A percentile compares a stretch with the other conserved stretches of the same genome.
These are phyloP conservation scores for Drosophila micromelanica DNA, from an alignment of 1,140 invertebrate genomes.

Conservation along the genomic window DNA sequence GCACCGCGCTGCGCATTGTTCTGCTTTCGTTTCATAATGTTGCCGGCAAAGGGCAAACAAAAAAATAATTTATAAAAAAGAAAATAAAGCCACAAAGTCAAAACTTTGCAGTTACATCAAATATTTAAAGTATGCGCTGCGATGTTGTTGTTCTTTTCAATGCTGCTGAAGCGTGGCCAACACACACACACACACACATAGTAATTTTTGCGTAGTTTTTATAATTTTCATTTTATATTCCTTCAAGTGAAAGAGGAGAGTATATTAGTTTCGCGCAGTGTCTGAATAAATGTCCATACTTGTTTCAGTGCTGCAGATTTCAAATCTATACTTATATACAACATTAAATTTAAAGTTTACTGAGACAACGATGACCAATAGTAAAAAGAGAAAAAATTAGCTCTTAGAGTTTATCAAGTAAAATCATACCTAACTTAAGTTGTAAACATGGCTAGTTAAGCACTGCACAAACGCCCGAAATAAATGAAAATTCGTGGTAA, in stretches of 20 bases:
- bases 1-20: conserved; percentile 27
- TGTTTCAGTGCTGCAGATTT: no score
- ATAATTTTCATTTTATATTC: conserved; percentile 42
- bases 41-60: conserved; percentile 48
- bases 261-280: neutral
- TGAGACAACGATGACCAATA: no score
- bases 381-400: no score
- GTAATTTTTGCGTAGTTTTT: conserved; percentile 37
- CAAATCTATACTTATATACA: no score
- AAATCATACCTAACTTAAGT: no score
- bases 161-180: conserved; percentile 17
- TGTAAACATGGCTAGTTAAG: no score
- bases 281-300: no score
- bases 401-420: no score
- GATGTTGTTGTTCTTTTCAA: conserved; percentile 18
- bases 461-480: no score
- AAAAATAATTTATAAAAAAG: conserved; percentile 21
- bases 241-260: neutral
- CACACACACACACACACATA: conserved; percentile 19
- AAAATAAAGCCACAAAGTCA: conserved; percentile 49
- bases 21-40: conserved; percentile 67
- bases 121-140: conserved; percentile 69
- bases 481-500: no score
- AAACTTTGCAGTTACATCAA: conserved; percentile 68
- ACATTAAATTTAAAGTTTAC: no score